Base-by-base conservation (phyloP, 2,797 vertebrate genomes). In the Acanthis flammea region DNA sequence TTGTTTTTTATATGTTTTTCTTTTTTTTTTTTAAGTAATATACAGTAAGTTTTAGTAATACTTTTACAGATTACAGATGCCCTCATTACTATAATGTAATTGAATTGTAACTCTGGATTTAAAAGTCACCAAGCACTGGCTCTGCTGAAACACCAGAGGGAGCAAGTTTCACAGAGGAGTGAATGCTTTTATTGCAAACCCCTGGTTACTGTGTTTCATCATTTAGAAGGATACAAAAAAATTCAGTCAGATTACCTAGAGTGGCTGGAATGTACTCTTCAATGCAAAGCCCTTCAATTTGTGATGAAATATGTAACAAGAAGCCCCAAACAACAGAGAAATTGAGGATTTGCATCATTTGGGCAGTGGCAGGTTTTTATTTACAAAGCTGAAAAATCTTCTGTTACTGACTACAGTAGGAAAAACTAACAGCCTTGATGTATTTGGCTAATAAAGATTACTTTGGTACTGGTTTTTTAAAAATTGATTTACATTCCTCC, bases 141-240 rank as follows among this genome's bases (percentile, higher is more conserved):
- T 58, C 10, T 41, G 41, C 23, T 66, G 35, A 79, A 82, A 86
- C 97, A 95, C 86, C 31, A 97, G 97, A 96, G 96, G 96, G 97
- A 95, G 96, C 78, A 89, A 77, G 70, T 31, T 93, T 44, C 93
- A 94, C 57, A 68, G 41, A 42, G 15, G 16, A 88, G 8, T 1
- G 17, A 51, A 50, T 2, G 27, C 33, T 47, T 57, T 15, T 3
- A 33, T 2, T 60, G 35, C 70, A 41, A 71, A 48, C 25, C n/a
- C 18, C 9, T 1, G 1, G 31, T n/a, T 79, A 27, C 39, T 28
- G 35, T 14, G 25, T 42, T 68, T 31, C 41, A 39, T 30, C n/a
- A 39, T 61, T 72, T 17, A n/a, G 21, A 2, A 71, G 14, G 27
- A 57, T 23, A 42, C 18, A 48, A 41, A 70, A 60, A n/a, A 92